A percentile compares a stretch with the other conserved stretches of the same genome.
Evolutionary conservation across 1,140 invertebrate species (phyloP).

Genomic region (Watersipora subatra): DNA sequence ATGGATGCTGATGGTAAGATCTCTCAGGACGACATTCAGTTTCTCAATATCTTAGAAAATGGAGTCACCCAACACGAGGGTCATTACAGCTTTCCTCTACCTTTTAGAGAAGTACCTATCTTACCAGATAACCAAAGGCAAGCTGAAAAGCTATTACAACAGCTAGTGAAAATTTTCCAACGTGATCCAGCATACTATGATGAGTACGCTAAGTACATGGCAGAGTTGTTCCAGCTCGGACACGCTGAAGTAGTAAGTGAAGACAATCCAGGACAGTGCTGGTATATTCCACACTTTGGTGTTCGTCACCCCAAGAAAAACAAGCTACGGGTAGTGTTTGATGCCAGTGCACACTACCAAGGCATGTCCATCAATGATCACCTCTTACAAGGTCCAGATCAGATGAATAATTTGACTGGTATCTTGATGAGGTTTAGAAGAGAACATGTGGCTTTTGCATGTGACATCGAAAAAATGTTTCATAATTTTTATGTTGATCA

Average conservation of each 20-base stretch:
- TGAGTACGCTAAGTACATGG: conserved; percentile 8
- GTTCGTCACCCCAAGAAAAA: conserved; percentile 13
- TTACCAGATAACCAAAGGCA: conserved; percentile 8
- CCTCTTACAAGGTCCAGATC: conserved; percentile 14
- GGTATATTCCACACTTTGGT: conserved; percentile 16
- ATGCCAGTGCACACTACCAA: conserved; percentile 10
- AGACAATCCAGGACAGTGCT: conserved; percentile 10
- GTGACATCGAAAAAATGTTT: conserved; percentile 13
- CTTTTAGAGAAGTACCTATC: conserved; percentile 4
- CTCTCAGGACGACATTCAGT: conserved; percentile 9
- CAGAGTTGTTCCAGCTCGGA: background rate
- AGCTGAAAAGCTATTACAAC: conserved; percentile 4
- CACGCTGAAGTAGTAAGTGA: conserved; percentile 8
- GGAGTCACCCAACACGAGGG: background rate
- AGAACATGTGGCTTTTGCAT: conserved; percentile 1
- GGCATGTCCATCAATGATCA: conserved; percentile 12
- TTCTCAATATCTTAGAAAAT: conserved; percentile 3
- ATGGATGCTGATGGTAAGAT: background rate
- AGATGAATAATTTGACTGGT: conserved; percentile 12
- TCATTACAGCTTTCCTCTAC: conserved; percentile 8
- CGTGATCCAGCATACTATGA: conserved; percentile 1
- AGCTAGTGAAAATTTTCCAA: conserved; percentile 1
- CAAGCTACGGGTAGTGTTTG: conserved; percentile 16
- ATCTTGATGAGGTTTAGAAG: conserved; percentile 10
- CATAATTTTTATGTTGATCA: conserved; percentile 7